Conservation (phyloP, 2,797 vertebrate species). For the Anguilla marmorata region DNA sequence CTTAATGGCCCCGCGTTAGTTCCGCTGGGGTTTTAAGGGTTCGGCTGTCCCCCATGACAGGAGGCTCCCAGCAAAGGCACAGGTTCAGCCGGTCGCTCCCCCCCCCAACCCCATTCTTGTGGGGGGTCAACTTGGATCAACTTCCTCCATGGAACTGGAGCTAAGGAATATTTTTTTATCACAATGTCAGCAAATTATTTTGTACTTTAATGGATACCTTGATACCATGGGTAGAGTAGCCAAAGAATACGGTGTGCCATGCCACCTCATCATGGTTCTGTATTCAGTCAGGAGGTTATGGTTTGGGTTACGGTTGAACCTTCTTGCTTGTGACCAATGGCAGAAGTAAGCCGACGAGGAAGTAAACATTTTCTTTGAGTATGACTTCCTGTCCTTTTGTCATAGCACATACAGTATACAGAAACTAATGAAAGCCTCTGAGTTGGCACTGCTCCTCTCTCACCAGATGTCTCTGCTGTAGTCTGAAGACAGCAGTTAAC, state of each 20-base stretch:
- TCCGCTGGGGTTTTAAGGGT: not conserved
- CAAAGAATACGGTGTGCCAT: not conserved
- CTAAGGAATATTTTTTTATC: not conserved
- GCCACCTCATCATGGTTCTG: not conserved
- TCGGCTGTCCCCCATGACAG: not conserved
- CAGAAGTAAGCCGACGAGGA: not conserved
- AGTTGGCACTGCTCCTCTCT: not conserved
- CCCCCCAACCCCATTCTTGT: not conserved
- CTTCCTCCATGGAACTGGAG: not conserved
- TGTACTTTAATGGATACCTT: not conserved
- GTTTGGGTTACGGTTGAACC: not conserved
- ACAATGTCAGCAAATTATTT: not conserved
- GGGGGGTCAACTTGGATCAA: not conserved
- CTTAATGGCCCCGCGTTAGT: not conserved
- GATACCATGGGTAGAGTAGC: not conserved
- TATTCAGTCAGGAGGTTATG: not conserved
- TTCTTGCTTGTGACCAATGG: not conserved
- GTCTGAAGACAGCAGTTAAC: not conserved
- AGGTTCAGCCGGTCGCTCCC: not conserved
- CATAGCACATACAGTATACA: not conserved
- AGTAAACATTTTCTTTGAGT: not conserved
- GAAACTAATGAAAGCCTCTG: not conserved
- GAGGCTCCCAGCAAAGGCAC: not conserved
- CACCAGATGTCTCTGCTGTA: not conserved
- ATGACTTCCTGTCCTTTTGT: not conserved